Conservation (phyloP, 2,888 invertebrate species). For the Tipula confusa region DNA sequence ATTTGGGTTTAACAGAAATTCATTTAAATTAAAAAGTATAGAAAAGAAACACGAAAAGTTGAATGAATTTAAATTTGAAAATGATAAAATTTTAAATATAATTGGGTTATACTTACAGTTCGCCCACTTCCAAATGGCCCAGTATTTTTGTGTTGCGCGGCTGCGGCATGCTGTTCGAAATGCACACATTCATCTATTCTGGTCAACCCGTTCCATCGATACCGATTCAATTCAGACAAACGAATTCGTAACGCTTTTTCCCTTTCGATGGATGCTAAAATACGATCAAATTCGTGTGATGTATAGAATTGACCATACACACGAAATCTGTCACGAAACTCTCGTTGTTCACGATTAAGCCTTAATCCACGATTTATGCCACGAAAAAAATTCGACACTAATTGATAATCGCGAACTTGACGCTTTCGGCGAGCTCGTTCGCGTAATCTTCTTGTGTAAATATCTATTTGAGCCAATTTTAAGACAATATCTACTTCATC, state of each 20-base stretch:
- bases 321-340: slow-evolving; percentile 75
- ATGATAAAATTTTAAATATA: background rate
- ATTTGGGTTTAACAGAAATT: background rate
- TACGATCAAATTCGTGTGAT: slow-evolving; percentile 75
- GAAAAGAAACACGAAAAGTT: slow-evolving; percentile 34
- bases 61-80: slow-evolving; percentile 29
- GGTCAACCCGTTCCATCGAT: slow-evolving; percentile 81
- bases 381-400: slow-evolving; percentile 80
- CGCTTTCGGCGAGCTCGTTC: slow-evolving; percentile 86
- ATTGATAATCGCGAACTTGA: slow-evolving; percentile 83
- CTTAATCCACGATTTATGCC: slow-evolving; percentile 51
- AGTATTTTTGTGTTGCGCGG: slow-evolving; percentile 55
- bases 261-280: slow-evolving; percentile 71
- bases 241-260: slow-evolving; percentile 81
- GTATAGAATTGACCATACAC: slow-evolving; percentile 87
- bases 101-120: slow-evolving; percentile 45
- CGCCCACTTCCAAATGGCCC: slow-evolving; percentile 49
- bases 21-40: background rate
- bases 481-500: slow-evolving; percentile 84
- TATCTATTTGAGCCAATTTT: slow-evolving; percentile 88
- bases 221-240: slow-evolving; percentile 75
- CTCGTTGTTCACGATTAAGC: slow-evolving; percentile 52
- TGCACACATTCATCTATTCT: slow-evolving; percentile 80
- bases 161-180: slow-evolving; percentile 74
- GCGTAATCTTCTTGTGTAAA: slow-evolving; percentile 76